A percentile compares a stretch with the other conserved stretches of the same genome.
Conservation (phyloP, 2,113 vertebrate genomes). For the Cyanoramphus novaezelandiae region DNA sequence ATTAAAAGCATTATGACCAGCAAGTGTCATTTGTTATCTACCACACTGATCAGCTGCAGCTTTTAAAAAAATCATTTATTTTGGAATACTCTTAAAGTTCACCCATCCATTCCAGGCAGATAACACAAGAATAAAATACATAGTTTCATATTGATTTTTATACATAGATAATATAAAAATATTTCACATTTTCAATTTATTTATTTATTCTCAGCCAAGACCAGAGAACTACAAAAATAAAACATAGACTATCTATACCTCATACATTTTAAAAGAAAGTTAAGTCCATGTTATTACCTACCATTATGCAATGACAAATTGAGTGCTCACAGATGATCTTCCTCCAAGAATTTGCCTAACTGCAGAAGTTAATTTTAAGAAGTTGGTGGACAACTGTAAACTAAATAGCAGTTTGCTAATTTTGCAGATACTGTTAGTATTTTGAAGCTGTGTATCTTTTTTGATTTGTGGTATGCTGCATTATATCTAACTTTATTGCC, state of each 20-base stretch:
- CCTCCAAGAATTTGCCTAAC: not conserved
- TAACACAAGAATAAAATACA: not conserved
- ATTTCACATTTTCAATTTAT: conserved; percentile 44
- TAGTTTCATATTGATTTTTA: conserved; percentile 46
- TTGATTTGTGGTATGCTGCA: not conserved
- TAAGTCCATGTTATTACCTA: not conserved
- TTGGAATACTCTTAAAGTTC: not conserved
- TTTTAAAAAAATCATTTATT: not conserved
- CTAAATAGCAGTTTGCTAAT: not conserved
- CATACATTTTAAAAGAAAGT: conserved; percentile 17
- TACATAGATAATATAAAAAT: conserved; percentile 9
- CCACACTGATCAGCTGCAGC: not conserved
- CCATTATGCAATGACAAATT: conserved; percentile 6
- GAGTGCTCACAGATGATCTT: not conserved
- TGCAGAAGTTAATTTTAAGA: not conserved
- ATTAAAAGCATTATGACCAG: not conserved
- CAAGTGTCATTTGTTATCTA: conserved; percentile 4
- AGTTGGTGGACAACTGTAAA: not conserved
- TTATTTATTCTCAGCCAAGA: conserved; percentile 21
- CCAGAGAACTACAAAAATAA: conserved; percentile 25
- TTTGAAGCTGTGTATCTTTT: not conserved
- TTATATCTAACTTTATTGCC: not conserved
- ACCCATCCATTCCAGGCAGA: not conserved
- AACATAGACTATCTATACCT: conserved; percentile 11
- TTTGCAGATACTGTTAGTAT: not conserved